These are phyloP conservation scores for Zapornia atra DNA, from an alignment of 2,113 vertebrate genomes.

Conservation along the genomic window DNA sequence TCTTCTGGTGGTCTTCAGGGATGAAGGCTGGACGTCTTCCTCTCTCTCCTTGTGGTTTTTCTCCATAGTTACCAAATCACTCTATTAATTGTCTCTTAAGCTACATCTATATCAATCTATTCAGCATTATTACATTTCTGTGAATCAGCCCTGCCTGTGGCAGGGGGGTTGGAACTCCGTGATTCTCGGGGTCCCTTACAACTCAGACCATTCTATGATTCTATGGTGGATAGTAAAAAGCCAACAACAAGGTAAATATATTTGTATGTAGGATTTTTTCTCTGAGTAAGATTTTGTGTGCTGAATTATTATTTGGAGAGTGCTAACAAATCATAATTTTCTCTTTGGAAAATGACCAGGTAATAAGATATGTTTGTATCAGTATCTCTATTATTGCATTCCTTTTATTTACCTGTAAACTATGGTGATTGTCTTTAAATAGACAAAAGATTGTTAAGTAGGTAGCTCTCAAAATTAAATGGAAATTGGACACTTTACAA, in stretches of 20 bases:
- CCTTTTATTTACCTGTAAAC: constrained; percentile 3
- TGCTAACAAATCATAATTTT: background rate
- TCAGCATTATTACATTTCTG: too few species aligned
- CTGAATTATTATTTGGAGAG: background rate
- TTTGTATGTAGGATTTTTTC: background rate
- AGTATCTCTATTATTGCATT: background rate
- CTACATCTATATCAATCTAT: too few species aligned
- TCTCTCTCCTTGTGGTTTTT: too few species aligned
- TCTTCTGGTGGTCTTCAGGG: too few species aligned
- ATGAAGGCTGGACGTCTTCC: too few species aligned
- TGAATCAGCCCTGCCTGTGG: too few species aligned
- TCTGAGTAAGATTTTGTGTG: background rate
- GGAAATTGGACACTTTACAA: background rate
- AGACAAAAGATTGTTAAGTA: background rate
- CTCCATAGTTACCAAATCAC: too few species aligned
- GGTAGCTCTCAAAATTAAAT: background rate
- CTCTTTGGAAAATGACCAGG: background rate
- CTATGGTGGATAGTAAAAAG: background rate
- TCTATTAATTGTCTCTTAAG: too few species aligned
- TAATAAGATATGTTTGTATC: background rate
- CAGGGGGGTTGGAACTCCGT: too few species aligned
- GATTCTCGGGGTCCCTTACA: too few species aligned
- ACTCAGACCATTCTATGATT: too few species aligned
- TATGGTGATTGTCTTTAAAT: background rate
- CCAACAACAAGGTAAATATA: background rate